Evolutionary conservation across 2,888 invertebrate species (phyloP), one percentile per base, ranked within the genome.

Genomic region (Listrodromus nycthemerus): DNA sequence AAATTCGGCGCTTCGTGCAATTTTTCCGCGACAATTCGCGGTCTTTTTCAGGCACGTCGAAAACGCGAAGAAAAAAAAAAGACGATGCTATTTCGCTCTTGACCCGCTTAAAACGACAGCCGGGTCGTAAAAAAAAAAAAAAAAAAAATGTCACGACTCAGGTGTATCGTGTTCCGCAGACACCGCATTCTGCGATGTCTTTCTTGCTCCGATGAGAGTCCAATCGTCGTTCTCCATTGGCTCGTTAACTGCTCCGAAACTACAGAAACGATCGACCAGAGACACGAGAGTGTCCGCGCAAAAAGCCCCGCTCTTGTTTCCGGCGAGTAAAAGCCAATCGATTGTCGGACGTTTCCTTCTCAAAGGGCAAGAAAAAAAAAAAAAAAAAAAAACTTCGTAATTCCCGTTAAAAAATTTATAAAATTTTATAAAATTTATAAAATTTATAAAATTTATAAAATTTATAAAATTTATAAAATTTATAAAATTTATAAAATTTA

Each of bases 171-270:
- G 52, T 82, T 73, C 27, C 37, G 77, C 66, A 61, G 71, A 82
- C 61, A 24, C 37, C 3, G 81, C 63, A 66, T 13, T 52, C 65
- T 55, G 70, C 73, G 71, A 82, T 82, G 71, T 70, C 58, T 77
- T 82, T 82, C 65, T 77, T 41, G 76, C 58, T 61, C 63, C 21
- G 37, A 58, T 13, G 66, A 58, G 37, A 66, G 77, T 67, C 45
- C 58, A 66, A 76, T 65, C 65, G 70, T n/a, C 4, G 70, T 71
- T 71, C 71, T 77, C 77, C 48, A 73, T 65, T 73, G 77, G 71
- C 76, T 82, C 82, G 82, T 82, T 82, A 82, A 61, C 48, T 37
- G 33, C n/a, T 24, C 19, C 21, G 16, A 63, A 24, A 63, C 30
- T 58, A 58, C 16, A 13, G 61, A 61, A 61, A 30, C 61, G 61